phyloP scores from a whole-genome alignment of 2,113 vertebrate genomes.

The Eleginops maclovinus region DNA sequence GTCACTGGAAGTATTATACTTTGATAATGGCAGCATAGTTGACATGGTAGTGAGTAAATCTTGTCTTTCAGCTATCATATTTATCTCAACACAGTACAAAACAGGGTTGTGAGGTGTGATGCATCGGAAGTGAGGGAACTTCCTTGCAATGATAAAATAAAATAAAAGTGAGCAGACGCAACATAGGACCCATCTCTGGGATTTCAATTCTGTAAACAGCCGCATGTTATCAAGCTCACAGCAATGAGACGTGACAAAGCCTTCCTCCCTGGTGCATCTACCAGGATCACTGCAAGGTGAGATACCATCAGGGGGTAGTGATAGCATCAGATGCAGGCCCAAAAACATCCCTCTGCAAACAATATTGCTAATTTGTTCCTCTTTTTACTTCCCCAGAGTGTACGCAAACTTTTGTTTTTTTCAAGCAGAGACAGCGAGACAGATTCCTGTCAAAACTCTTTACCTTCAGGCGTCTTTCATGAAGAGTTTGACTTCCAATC shows the following conservation, averaged over 20 bases:
- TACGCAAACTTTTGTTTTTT: conserved; percentile 65
- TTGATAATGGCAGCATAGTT: conserved; percentile 56
- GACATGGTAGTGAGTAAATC: conserved; percentile 58
- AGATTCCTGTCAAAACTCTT: conserved; percentile 57
- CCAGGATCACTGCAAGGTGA: conserved; percentile 55
- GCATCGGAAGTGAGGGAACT: conserved; percentile 39
- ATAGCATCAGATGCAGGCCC: conserved; percentile 74
- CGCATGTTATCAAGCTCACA: conserved; percentile 57
- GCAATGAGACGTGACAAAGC: conserved; percentile 76
- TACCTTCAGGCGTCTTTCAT: conserved; percentile 54
- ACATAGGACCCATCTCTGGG: conserved; percentile 1
- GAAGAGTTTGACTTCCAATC: conserved; percentile 52
- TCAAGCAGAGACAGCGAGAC: conserved; percentile 53
- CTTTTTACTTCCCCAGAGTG: conserved; percentile 38
- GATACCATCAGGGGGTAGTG: conserved; percentile 60
- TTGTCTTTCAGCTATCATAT: conserved; percentile 37
- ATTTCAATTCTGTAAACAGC: conserved; percentile 42
- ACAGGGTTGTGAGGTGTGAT: conserved; percentile 25
- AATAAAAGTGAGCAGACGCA: not conserved
- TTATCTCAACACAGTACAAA: conserved; percentile 42
- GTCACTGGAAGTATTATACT: conserved; percentile 62
- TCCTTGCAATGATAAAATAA: conserved; percentile 19
- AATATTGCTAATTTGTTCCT: conserved; percentile 72
- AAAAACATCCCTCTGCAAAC: conserved; percentile 72
- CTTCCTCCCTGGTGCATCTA: conserved; percentile 42